Evolutionary conservation across 2,797 vertebrate genomes (phyloP).

Genomic region (Microchirus variegatus): DNA sequence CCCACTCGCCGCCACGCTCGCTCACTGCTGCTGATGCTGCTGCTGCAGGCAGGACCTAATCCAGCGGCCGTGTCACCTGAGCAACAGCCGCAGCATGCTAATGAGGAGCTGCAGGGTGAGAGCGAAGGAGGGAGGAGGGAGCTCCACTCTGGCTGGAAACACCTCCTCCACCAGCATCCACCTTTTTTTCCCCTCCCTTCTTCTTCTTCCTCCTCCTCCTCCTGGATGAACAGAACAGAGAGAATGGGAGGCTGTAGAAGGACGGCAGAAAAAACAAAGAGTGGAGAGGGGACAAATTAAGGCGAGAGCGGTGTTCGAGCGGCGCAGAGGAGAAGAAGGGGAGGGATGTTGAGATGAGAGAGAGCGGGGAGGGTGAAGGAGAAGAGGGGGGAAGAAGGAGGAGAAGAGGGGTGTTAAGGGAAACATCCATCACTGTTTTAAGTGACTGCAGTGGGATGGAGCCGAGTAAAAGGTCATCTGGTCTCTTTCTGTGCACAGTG

Average conservation of each 20-base stretch:
- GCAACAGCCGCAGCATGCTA: slow-evolving; percentile 61
- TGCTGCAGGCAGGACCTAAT: slow-evolving; percentile 50
- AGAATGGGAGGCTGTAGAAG: slow-evolving; percentile 28
- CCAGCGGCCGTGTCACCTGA: slow-evolving; percentile 67
- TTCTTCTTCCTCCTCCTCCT: slow-evolving; percentile 36
- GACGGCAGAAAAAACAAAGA: slow-evolving; percentile 15
- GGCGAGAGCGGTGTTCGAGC: slow-evolving; percentile 12
- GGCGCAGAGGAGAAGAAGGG: not conserved
- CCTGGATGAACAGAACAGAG: slow-evolving; percentile 51
- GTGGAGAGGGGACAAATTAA: slow-evolving; percentile 39
- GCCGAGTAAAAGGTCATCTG: slow-evolving; percentile 68
- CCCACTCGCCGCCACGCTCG: slow-evolving; percentile 31
- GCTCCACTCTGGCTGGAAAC: slow-evolving; percentile 34
- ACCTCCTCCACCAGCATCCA: slow-evolving; percentile 9
- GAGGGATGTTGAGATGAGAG: slow-evolving; percentile 5
- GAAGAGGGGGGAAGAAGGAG: slow-evolving; percentile 18
- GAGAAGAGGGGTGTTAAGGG: slow-evolving; percentile 37
- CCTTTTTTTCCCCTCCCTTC: not conserved
- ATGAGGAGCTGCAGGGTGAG: slow-evolving; percentile 38
- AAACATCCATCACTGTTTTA: slow-evolving; percentile 78
- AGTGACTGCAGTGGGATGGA: slow-evolving; percentile 73
- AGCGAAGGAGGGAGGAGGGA: too few relatives aligned
- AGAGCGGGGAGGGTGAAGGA: slow-evolving; percentile 3
- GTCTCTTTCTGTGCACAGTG: slow-evolving; percentile 59
- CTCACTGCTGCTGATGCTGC: slow-evolving; percentile 53